Evolutionary conservation across 1,140 invertebrate species (phyloP), one percentile per base, ranked within the genome.

Genomic region (Rhyacophila brunnea): DNA sequence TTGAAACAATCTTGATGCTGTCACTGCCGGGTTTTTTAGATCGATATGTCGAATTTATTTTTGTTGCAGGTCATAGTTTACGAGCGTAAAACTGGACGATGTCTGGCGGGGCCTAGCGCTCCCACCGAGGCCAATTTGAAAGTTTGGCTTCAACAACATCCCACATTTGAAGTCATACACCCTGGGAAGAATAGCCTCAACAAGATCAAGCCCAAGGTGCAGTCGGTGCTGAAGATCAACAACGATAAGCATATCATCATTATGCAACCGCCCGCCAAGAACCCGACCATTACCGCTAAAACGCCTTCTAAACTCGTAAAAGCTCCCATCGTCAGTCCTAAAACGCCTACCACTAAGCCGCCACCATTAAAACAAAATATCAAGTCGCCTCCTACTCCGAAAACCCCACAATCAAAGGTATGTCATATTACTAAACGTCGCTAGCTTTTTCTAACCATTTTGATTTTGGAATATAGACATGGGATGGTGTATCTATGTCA

Each of bases 61-160:
- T 28, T 28, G 9, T 75, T 72, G 11, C 58, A 83, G 81, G 83
- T 93, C 1, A 84, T 90, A 63, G 91, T 95, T 2, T 86, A 88
- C 71, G 91, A 95, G 68, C 82, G 87, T 52, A 85, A 85, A 70
- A 87, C 83, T 34, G 91, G 92, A 5, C 87, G 84, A 67, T 75
- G 91, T 44, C 71, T 94, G 28, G 85, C 85, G 1, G 90, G 90
- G 18, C 74, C 82, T 1, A 86, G 87, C 68, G 92, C 92, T 43
- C 93, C 93, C 3, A 88, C 86, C 13, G 82, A 86, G 15, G 81
- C 83, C 18, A 89, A 89, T 71, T 75, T 96, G 6, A 86, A 88
- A 68, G 78, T 83, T 7, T 96, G 92, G 92, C 75, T 97, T 6
- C 86, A 89, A 70, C 85, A 89, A 56, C 87, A 96, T 84, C 92